Evolutionary conservation across 2,797 vertebrate genomes (phyloP).

Genomic region (Triplophysa bombifrons): DNA sequence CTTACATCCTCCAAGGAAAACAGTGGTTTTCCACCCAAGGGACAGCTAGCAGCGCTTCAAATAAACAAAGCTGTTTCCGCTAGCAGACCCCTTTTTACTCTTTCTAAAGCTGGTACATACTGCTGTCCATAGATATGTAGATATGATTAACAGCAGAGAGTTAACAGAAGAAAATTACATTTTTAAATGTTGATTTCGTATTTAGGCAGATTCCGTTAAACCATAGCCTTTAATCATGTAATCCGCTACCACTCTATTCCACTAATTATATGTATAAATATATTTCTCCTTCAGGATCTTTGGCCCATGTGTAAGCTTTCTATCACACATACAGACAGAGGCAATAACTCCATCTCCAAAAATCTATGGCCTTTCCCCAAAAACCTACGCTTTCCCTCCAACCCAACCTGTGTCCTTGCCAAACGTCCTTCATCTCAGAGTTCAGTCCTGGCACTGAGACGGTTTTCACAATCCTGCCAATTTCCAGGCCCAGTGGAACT

Average conservation of each 20-base stretch:
- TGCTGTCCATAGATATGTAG: not conserved
- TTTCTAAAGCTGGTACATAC: slow-evolving; percentile 29
- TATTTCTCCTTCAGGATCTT: not conserved
- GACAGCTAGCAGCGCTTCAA: slow-evolving; percentile 50
- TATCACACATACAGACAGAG: slow-evolving; percentile 6
- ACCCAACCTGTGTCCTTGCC: slow-evolving; percentile 58
- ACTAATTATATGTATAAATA: not conserved
- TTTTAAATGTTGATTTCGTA: not conserved
- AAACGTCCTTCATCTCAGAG: slow-evolving; percentile 59
- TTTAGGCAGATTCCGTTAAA: not conserved
- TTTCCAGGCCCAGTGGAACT: slow-evolving; percentile 13
- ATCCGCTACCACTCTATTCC: not conserved
- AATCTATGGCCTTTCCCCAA: not conserved
- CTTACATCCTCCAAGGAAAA: slow-evolving; percentile 54
- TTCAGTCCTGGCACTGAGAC: slow-evolving; percentile 7
- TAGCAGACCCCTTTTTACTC: too few species aligned
- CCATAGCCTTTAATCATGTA: not conserved
- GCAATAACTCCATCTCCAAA: not conserved
- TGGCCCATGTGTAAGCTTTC: not conserved
- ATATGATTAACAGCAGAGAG: too few species aligned
- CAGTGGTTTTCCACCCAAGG: slow-evolving; percentile 53
- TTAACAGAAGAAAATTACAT: not conserved
- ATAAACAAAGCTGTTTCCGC: slow-evolving; percentile 28
- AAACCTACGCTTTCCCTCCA: too few species aligned
- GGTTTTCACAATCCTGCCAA: slow-evolving; percentile 19